These are phyloP conservation scores for Morbakka virulenta DNA, from an alignment of 30 jellyfish, hydroid and myxozoan genomes.

Conservation along the genomic window DNA sequence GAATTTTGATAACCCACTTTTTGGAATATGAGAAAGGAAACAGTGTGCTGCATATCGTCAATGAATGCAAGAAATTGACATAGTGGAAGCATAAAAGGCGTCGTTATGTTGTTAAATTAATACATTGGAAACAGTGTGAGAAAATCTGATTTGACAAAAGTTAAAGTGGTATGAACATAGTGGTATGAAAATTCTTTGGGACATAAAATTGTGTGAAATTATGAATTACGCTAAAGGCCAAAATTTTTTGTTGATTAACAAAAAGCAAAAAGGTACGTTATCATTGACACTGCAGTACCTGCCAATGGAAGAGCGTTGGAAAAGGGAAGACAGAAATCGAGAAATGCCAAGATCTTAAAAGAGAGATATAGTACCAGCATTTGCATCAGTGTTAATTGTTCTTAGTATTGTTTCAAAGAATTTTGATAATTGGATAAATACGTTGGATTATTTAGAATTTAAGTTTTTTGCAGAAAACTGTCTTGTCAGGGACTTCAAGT, in stretches of 20 bases:
- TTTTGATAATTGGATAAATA: background rate
- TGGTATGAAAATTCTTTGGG: no score
- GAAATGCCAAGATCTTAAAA: background rate
- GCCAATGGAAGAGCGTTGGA: background rate
- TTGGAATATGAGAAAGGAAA: background rate
- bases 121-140: background rate
- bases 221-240: no score
- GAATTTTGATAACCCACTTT: no score
- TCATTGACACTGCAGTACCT: background rate
- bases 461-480: background rate
- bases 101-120: background rate
- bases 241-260: no score
- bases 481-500: background rate
- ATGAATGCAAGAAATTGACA: background rate
- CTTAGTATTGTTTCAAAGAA: background rate
- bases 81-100: background rate
- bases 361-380: background rate
- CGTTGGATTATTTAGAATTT: background rate
- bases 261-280: no score
- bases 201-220: no score
- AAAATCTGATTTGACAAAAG: background rate
- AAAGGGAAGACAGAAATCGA: background rate
- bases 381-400: background rate
- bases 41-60: background rate
- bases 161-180: no score